Evolutionary conservation across 2,888 invertebrate genomes (phyloP).

Genomic region (Tuberolachnus salignus): DNA sequence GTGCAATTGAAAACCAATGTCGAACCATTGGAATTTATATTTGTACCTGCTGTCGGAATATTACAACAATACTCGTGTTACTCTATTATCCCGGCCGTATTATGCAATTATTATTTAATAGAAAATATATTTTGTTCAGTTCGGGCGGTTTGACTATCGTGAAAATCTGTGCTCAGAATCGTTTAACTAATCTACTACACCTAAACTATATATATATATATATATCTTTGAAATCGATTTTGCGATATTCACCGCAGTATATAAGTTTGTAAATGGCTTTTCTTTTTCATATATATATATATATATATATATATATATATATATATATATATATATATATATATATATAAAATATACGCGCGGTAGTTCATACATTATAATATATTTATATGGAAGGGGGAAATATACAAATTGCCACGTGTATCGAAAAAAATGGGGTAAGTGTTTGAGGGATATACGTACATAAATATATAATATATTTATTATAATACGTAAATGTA

Average conservation of each 20-base stretch:
- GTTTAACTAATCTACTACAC: constrained; percentile 9
- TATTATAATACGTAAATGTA: too few species aligned
- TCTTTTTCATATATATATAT: background rate
- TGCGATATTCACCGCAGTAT: background rate
- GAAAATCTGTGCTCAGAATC: background rate
- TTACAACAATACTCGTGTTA: too few species aligned
- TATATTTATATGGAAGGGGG: background rate
- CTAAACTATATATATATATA: too few species aligned
- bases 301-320: too few species aligned
- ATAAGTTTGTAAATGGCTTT: background rate
- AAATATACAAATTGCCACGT: background rate
- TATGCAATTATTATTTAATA: too few species aligned
- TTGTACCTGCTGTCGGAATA: too few species aligned
- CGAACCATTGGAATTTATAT: too few species aligned
- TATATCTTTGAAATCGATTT: constrained; percentile 23
- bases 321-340: too few species aligned
- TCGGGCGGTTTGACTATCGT: background rate
- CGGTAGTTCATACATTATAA: background rate
- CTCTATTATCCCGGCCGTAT: too few species aligned
- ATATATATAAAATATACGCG: background rate
- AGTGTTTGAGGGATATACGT: background rate
- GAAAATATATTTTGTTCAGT: background rate
- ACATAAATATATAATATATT: background rate
- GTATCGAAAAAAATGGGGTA: background rate
- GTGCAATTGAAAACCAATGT: too few species aligned